Evolutionary conservation across 2,797 vertebrate genomes (phyloP).

Genomic region (Poecilia picta): DNA sequence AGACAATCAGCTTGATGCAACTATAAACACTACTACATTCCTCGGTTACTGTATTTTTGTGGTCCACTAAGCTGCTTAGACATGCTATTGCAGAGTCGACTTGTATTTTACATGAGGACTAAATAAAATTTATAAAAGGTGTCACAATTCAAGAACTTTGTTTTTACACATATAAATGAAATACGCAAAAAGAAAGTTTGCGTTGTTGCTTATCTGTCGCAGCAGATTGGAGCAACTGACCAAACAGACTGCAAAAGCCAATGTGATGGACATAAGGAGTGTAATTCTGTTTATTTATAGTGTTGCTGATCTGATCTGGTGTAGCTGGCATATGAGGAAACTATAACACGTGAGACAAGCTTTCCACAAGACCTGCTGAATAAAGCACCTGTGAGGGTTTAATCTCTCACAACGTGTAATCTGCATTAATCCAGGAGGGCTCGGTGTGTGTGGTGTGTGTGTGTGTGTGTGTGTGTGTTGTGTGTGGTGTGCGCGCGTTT

Average conservation of each 20-base stretch:
- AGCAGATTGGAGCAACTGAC: neutral
- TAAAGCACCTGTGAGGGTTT: slow-evolving; percentile 22
- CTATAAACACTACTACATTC: neutral
- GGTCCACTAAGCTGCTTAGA: neutral
- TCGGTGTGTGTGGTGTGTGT: slow-evolving; percentile 9
- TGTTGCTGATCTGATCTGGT: slow-evolving; percentile 29
- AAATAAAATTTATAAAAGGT: neutral
- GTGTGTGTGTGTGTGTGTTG: slow-evolving; percentile 14
- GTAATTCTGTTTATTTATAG: slow-evolving; percentile 21
- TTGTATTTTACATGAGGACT: neutral
- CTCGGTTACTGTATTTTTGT: neutral
- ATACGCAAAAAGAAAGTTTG: neutral
- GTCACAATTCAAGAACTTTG: neutral
- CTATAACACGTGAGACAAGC: slow-evolving; percentile 40
- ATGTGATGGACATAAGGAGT: neutral
- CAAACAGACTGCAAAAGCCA: slow-evolving; percentile 4
- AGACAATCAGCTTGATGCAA: neutral
- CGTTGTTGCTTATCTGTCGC: neutral
- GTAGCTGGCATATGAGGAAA: slow-evolving; percentile 14
- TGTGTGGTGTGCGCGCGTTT: slow-evolving; percentile 5
- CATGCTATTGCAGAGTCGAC: neutral
- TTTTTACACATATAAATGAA: neutral
- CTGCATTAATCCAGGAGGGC: slow-evolving; percentile 41
- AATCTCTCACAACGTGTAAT: slow-evolving; percentile 52
- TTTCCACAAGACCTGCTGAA: slow-evolving; percentile 28